phyloP scores from a whole-genome alignment of 2,888 invertebrate genomes.

The Sicus ferrugineus region DNA sequence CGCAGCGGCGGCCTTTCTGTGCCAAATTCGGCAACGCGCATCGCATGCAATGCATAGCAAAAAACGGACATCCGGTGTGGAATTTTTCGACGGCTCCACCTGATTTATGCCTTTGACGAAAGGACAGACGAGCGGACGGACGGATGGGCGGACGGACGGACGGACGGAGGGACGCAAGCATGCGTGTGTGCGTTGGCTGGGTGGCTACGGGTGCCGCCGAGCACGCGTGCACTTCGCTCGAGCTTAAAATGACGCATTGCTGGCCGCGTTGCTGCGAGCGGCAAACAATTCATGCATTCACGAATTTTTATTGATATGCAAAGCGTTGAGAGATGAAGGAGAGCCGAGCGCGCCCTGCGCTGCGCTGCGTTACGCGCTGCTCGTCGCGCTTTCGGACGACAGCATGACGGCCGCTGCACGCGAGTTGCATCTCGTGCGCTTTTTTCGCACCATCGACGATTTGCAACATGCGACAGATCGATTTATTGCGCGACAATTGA shows the following conservation, averaged over 20 bases:
- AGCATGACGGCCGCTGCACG: slow-evolving; percentile 34
- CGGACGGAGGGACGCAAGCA: slow-evolving; percentile 38
- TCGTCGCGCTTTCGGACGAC: not conserved
- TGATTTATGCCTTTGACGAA: slow-evolving; percentile 63
- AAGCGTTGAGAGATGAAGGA: slow-evolving; percentile 49
- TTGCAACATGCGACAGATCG: slow-evolving; percentile 62
- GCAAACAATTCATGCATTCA: slow-evolving; percentile 48
- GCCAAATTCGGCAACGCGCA: slow-evolving; percentile 42
- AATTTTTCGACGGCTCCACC: slow-evolving; percentile 51
- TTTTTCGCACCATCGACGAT: slow-evolving; percentile 53
- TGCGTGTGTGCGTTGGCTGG: not conserved
- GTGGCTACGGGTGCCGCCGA: slow-evolving; percentile 11
- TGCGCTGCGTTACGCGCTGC: not conserved
- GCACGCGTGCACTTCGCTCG: not conserved
- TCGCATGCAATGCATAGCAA: slow-evolving; percentile 44
- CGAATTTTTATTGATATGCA: slow-evolving; percentile 60
- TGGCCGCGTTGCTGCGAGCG: slow-evolving; percentile 3
- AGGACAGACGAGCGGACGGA: slow-evolving; percentile 33
- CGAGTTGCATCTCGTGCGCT: slow-evolving; percentile 60
- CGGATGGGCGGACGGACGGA: slow-evolving; percentile 37
- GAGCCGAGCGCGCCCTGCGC: not conserved
- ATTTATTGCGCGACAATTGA: slow-evolving; percentile 63
- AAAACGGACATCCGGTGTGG: slow-evolving; percentile 48
- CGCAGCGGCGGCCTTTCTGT: slow-evolving; percentile 20
- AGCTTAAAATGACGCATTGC: slow-evolving; percentile 30